Percentiles rank a stretch among this genome's conserved stretches.
Evolutionary conservation across 2,797 vertebrate genomes (phyloP).

Genomic region (Danio choprae): DNA sequence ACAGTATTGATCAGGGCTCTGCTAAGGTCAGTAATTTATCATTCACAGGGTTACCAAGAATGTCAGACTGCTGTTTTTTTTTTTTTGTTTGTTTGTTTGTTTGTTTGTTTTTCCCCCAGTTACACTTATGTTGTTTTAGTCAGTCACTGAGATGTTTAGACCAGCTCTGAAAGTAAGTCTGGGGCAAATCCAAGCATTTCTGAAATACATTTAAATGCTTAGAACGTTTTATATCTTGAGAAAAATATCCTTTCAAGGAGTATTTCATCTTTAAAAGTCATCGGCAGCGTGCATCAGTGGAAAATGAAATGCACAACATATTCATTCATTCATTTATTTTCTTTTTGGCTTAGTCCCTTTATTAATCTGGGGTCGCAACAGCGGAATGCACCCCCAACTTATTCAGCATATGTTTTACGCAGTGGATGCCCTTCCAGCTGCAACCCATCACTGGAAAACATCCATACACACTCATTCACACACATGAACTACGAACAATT

Average conservation of each 20-base stretch:
- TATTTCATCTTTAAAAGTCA: not conserved
- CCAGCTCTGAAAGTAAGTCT: not conserved
- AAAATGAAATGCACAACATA: constrained; percentile 21
- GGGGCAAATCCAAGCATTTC: not conserved
- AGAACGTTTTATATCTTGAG: not conserved
- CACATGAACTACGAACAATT: no score
- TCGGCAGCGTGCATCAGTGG: not conserved
- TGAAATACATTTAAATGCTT: constrained; percentile 11
- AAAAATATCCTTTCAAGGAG: constrained; percentile 1
- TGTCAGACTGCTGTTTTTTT: constrained; percentile 25
- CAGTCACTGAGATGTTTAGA: not conserved
- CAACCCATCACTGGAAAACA: no score
- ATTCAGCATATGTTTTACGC: no score
- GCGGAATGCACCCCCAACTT: no score
- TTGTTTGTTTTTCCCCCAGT: no score
- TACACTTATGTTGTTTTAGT: not conserved
- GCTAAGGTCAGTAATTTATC: constrained; percentile 30
- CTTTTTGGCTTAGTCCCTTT: no score
- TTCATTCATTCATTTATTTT: no score
- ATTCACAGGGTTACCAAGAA: constrained; percentile 21
- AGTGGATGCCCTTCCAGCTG: no score
- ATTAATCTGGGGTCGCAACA: no score
- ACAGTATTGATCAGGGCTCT: not conserved
- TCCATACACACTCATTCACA: no score
- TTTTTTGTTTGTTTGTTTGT: no score